Evolutionary conservation across 1,140 invertebrate genomes (phyloP).

Genomic region (Manduca sexta): DNA sequence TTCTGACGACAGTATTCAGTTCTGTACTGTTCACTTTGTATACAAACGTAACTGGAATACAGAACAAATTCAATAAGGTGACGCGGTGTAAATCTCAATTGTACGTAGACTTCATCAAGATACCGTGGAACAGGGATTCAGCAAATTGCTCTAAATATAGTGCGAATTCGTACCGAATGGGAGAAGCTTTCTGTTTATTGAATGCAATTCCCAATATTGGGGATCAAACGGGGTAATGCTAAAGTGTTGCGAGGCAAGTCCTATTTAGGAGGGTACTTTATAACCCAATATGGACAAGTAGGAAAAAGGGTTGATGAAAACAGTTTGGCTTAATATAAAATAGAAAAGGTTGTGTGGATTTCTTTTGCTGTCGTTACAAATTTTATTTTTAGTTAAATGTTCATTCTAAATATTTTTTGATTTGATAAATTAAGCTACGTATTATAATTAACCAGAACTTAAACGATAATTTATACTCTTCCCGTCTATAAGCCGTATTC

Average conservation of each 20-base stretch:
- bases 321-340: neutral
- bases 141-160: slow-evolving; percentile 34
- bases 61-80: slow-evolving; percentile 48
- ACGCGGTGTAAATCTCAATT: slow-evolving; percentile 45
- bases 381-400: too few species aligned
- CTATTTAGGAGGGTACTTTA: too few species aligned
- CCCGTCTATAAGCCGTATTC: too few species aligned
- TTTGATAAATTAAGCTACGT: too few species aligned
- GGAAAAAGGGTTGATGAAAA: too few species aligned
- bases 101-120: slow-evolving; percentile 35
- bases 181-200: slow-evolving; percentile 14
- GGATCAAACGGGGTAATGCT: slow-evolving; percentile 4
- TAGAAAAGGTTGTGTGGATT: too few species aligned
- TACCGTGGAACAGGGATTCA: slow-evolving; percentile 18
- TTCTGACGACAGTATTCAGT: neutral
- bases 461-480: too few species aligned
- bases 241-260: too few species aligned
- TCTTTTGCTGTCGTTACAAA: too few species aligned
- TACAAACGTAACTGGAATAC: slow-evolving; percentile 10
- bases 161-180: slow-evolving; percentile 19
- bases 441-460: too few species aligned
- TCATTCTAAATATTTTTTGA: too few species aligned
- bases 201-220: slow-evolving; percentile 4
- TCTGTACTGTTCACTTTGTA: neutral
- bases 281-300: too few species aligned